phyloP scores from a whole-genome alignment of 2,113 vertebrate species.

The Elaphurus davidianus region DNA sequence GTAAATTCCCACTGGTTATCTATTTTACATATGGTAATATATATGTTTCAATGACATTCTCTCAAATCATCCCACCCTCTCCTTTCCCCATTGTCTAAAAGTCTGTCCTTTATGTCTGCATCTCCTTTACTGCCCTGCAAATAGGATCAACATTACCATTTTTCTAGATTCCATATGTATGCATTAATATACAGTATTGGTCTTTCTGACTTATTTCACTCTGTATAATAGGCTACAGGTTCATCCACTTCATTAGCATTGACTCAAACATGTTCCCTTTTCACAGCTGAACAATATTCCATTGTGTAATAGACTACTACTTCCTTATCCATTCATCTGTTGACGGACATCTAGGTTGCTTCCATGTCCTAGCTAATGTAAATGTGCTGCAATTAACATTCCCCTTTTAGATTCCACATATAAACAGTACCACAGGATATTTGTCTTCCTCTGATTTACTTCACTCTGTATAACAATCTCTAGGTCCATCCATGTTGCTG shows the following conservation, averaged over 20 bases:
- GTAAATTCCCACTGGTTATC: not conserved
- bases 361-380: not conserved
- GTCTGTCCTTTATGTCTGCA: not conserved
- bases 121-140: not conserved
- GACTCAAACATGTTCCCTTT: not conserved
- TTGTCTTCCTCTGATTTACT: not conserved
- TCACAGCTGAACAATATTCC: not conserved
- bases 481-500: not conserved
- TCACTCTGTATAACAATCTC: not conserved
- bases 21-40: not conserved
- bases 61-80: not conserved
- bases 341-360: not conserved
- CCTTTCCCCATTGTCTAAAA: not conserved
- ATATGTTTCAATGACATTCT: not conserved
- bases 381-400: not conserved
- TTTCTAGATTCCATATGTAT: not conserved
- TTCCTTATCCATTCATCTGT: not conserved
- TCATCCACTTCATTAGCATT: not conserved
- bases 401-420: not conserved
- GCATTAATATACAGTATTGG: not conserved
- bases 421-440: not conserved
- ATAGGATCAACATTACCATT: not conserved
- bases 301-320: not conserved
- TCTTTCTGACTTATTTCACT: not conserved
- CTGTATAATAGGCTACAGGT: not conserved